Conservation (phyloP, 2,797 vertebrate genomes). For the Melanotaenia nigrans region DNA sequence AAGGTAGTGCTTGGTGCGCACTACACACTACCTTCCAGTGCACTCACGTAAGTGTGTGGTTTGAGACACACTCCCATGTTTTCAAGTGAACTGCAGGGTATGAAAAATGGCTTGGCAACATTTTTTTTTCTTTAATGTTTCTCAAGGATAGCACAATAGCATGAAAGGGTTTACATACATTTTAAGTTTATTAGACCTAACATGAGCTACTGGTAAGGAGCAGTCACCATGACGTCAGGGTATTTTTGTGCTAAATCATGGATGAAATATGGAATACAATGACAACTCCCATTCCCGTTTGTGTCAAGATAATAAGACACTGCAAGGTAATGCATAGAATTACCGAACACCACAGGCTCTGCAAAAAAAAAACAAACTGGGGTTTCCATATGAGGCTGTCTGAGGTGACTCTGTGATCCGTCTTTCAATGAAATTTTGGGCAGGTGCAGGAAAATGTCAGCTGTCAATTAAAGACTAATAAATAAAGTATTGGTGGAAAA, state of each 20-base stretch:
- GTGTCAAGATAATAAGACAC: constrained; percentile 56
- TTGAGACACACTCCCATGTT: not conserved
- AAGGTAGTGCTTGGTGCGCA: too few relatives aligned
- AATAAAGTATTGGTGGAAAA: constrained; percentile 44
- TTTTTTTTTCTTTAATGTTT: not conserved
- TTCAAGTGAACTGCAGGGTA: not conserved
- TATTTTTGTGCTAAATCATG: constrained; percentile 55
- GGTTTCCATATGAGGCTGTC: constrained; percentile 3
- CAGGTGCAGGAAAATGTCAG: constrained; percentile 51
- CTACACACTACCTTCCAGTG: too few relatives aligned
- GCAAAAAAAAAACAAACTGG: constrained; percentile 4
- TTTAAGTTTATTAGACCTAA: constrained; percentile 45
- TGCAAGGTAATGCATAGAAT: constrained; percentile 60
- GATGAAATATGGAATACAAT: constrained; percentile 56
- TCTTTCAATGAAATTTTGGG: constrained; percentile 49
- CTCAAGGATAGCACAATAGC: constrained; percentile 47
- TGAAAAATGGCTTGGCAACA: constrained; percentile 20
- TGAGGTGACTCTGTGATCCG: constrained; percentile 27
- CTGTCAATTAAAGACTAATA: constrained; percentile 60
- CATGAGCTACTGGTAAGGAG: constrained; percentile 32
- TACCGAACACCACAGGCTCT: constrained; percentile 9
- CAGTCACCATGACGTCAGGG: constrained; percentile 47
- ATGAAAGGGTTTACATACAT: constrained; percentile 34
- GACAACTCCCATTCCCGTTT: constrained; percentile 47
- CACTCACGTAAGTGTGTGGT: too few relatives aligned